Percentiles rank a stretch among this genome's conserved stretches.
These are phyloP conservation scores for Ictalurus punctatus DNA, from an alignment of 2,113 vertebrate genomes.

Conservation along the genomic window DNA sequence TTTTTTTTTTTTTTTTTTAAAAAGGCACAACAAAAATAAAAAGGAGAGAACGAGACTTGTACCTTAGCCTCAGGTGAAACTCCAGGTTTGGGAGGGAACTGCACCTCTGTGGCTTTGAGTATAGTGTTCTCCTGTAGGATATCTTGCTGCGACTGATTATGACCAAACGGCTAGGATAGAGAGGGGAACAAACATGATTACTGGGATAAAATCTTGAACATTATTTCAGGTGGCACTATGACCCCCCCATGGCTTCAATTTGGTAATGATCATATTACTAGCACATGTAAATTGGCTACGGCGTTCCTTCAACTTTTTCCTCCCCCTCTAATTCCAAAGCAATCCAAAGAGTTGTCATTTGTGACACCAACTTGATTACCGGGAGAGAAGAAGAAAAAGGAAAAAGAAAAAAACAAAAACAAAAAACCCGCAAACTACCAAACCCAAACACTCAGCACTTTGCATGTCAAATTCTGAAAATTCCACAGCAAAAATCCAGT, in stretches of 20 bases:
- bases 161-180: conserved; percentile 87
- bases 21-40: not conserved
- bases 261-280: not conserved
- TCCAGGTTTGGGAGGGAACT: conserved; percentile 98
- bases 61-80: conserved; percentile 99
- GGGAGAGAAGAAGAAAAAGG: too few relatives aligned
- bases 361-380: not conserved
- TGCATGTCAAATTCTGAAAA: too few relatives aligned
- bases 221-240: not conserved
- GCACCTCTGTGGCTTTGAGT: conserved; percentile 98
- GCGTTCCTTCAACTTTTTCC: not conserved
- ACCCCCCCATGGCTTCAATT: too few relatives aligned
- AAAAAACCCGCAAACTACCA: too few relatives aligned
- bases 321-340: not conserved
- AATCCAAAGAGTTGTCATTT: too few relatives aligned
- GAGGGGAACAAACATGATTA: not conserved
- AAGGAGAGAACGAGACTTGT: conserved; percentile 25
- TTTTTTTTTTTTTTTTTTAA: too few relatives aligned
- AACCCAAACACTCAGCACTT: too few relatives aligned
- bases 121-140: conserved; percentile 99
- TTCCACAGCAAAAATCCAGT: too few relatives aligned
- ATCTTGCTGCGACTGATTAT: conserved; percentile 99
- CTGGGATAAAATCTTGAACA: not conserved
- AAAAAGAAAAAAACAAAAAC: too few relatives aligned
- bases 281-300: not conserved